These are phyloP conservation scores for Eutolmus rufibarbis DNA, from an alignment of 2,888 invertebrate species.

Conservation along the genomic window DNA sequence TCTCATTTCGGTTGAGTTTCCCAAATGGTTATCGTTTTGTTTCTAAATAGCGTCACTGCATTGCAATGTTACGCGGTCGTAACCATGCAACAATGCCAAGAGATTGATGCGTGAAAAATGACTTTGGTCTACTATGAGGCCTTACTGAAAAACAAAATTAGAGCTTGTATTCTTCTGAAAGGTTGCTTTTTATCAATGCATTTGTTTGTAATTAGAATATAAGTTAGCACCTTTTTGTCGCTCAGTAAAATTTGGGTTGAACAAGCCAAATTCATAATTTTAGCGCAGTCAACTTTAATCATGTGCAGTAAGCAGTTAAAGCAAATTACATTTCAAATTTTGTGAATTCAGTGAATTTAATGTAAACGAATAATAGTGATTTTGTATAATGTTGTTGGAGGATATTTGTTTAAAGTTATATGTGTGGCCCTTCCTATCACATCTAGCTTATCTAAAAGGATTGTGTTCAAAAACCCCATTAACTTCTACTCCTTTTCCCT, in stretches of 20 bases:
- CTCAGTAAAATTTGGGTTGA: not conserved
- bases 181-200: not conserved
- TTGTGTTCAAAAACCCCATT: slow-evolving; percentile 54
- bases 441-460: slow-evolving; percentile 60
- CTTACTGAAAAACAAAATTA: not conserved
- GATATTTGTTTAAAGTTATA: slow-evolving; percentile 60
- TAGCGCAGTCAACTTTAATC: not conserved
- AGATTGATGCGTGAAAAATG: not conserved
- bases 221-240: not conserved
- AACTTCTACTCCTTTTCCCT: slow-evolving; percentile 55
- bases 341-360: not conserved
- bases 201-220: not conserved
- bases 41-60: not conserved
- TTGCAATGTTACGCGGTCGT: not conserved
- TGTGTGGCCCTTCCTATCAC: slow-evolving; percentile 60
- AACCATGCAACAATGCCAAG: not conserved
- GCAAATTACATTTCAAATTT: not conserved
- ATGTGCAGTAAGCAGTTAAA: not conserved
- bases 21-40: not conserved
- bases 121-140: not conserved
- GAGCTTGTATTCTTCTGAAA: not conserved
- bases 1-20: not conserved
- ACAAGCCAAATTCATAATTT: not conserved
- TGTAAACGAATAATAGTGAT: not conserved
- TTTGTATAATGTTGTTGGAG: slow-evolving; percentile 53